A percentile compares a stretch with the other conserved stretches of the same genome.
These are phyloP conservation scores for Penaeus monodon DNA, from an alignment of 2,888 invertebrate genomes.

Conservation along the genomic window DNA sequence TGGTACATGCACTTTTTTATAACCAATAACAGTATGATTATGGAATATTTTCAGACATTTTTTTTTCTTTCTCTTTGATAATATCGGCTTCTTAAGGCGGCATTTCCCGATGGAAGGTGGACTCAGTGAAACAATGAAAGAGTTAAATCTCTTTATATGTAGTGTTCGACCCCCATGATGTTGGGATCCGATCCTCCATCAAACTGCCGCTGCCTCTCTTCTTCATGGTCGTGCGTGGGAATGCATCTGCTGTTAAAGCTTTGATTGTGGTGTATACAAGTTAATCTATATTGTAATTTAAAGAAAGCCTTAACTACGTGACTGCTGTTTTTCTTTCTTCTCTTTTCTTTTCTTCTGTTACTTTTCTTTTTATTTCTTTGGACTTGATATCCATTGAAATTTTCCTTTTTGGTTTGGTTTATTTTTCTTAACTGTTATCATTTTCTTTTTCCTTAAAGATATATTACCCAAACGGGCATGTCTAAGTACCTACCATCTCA, in stretches of 20 bases:
- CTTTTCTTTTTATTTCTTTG: not conserved
- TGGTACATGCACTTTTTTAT: no score
- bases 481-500: conserved; percentile 12
- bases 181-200: conserved; percentile 32
- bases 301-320: conserved; percentile 32
- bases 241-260: conserved; percentile 24
- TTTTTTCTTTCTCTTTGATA: not conserved
- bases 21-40: not conserved
- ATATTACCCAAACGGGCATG: no score
- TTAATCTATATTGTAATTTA: conserved; percentile 32
- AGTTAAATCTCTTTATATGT: no score
- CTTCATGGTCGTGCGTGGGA: conserved; percentile 6
- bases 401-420: no score
- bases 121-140: no score
- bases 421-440: no score
- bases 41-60: conserved; percentile 11
- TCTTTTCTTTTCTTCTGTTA: not conserved
- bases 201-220: conserved; percentile 2
- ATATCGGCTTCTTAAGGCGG: conserved; percentile 6
- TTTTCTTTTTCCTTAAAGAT: no score
- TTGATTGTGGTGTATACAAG: conserved; percentile 45
- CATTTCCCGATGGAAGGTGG: not conserved
- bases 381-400: no score
- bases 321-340: conserved; percentile 15
- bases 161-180: conserved; percentile 18